Percentiles rank a stretch among this genome's conserved stretches.
Evolutionary conservation across 2,888 invertebrate genomes (phyloP).

Genomic region (Heliconius ismenius): DNA sequence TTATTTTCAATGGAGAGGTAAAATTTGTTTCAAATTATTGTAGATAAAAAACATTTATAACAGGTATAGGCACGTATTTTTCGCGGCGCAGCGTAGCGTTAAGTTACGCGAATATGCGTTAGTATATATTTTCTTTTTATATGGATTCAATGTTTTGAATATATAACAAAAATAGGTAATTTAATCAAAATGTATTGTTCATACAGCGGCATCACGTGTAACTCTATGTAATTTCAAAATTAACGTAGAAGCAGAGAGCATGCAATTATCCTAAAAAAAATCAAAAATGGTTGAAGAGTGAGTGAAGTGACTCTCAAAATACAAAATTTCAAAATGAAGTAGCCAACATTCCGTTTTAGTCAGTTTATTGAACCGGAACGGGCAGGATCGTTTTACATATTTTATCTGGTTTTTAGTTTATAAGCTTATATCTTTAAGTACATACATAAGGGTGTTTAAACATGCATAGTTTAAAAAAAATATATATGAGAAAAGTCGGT

Average conservation of each 20-base stretch:
- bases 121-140: no score
- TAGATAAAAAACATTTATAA: neutral
- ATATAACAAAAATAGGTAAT: no score
- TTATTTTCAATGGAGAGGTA: neutral
- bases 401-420: neutral
- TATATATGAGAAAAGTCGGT: neutral
- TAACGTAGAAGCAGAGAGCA: no score
- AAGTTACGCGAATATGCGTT: neutral
- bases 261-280: no score
- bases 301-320: neutral
- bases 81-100: neutral
- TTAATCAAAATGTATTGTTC: no score
- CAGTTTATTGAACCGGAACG: constrained; percentile 13
- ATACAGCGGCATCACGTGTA: no score
- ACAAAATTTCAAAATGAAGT: constrained; percentile 6
- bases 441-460: neutral
- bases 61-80: no score
- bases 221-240: no score
- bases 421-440: neutral
- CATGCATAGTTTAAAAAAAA: neutral
- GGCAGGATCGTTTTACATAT: constrained; percentile 14
- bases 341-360: constrained; percentile 5
- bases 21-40: constrained; percentile 8
- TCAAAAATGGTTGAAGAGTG: neutral
- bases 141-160: no score